phyloP scores from a whole-genome alignment of 1,140 invertebrate genomes.

The Semibalanus balanoides region DNA sequence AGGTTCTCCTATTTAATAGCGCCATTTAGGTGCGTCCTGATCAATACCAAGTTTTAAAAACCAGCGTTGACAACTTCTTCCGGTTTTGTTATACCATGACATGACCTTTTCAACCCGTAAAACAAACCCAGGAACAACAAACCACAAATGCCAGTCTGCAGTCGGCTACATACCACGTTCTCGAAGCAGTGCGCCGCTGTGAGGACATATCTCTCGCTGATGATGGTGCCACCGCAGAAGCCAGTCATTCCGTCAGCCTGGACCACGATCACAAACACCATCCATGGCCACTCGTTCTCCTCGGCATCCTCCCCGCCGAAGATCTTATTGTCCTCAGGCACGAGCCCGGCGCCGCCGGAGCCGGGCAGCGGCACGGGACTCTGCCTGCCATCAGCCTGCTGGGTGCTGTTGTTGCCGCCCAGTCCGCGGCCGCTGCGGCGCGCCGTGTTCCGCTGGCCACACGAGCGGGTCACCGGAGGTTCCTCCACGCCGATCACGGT shows the following conservation, averaged over 20 bases:
- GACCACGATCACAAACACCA: conserved; percentile 9
- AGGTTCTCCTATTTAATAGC: too few relatives aligned
- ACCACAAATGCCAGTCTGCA: too few relatives aligned
- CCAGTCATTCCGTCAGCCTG: background rate
- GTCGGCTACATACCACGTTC: background rate
- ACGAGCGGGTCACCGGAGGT: background rate
- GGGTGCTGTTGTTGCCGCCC: background rate
- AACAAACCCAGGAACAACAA: too few relatives aligned
- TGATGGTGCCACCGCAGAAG: conserved; percentile 14
- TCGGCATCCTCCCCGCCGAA: conserved; percentile 7
- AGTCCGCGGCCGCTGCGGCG: background rate
- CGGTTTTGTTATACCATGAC: too few relatives aligned
- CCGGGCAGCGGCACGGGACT: too few relatives aligned
- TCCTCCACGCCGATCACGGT: background rate
- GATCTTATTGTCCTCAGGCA: conserved; percentile 7
- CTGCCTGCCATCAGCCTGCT: background rate
- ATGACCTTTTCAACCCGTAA: too few relatives aligned
- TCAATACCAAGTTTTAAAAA: too few relatives aligned
- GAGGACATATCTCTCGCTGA: conserved; percentile 12
- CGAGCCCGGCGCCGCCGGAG: background rate
- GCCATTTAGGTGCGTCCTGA: too few relatives aligned
- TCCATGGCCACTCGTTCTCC: conserved; percentile 10
- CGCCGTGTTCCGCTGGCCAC: background rate
- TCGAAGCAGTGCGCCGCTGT: conserved; percentile 16
- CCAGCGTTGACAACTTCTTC: too few relatives aligned